A percentile compares a stretch with the other conserved stretches of the same genome.
Evolutionary conservation across 2,888 invertebrate species (phyloP).

Genomic region (Lutraria lutraria): DNA sequence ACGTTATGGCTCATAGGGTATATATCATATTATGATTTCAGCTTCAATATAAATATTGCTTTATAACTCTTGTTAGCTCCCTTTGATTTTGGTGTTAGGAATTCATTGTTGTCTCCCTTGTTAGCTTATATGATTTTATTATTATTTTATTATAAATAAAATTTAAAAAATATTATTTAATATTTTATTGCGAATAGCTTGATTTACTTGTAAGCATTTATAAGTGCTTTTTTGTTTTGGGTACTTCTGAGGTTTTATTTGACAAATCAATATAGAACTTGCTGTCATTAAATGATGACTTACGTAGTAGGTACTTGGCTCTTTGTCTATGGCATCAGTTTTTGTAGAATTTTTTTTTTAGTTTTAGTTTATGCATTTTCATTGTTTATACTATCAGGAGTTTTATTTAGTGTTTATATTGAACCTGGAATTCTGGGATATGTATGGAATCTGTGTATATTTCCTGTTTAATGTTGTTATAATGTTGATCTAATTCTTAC

Average conservation of each 20-base stretch:
- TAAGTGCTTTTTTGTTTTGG: no score
- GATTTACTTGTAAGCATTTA: no score
- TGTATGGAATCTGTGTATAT: not conserved
- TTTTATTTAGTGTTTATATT: not conserved
- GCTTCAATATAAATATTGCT: slow-evolving; percentile 28
- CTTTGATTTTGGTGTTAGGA: not conserved
- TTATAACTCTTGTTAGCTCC: slow-evolving; percentile 6
- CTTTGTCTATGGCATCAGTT: not conserved
- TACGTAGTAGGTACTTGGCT: not conserved
- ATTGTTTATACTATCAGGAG: not conserved
- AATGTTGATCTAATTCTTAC: not conserved
- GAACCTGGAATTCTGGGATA: not conserved
- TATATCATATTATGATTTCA: slow-evolving; percentile 14
- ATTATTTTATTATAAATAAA: no score
- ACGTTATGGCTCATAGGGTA: slow-evolving; percentile 60
- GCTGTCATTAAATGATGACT: not conserved
- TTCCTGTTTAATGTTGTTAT: not conserved
- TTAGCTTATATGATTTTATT: not conserved
- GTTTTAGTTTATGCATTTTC: not conserved
- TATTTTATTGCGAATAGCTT: no score
- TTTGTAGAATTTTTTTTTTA: not conserved
- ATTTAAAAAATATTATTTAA: no score
- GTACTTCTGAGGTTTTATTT: no score
- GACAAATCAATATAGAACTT: no score
- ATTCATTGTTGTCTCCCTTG: slow-evolving; percentile 8